A percentile compares a stretch with the other conserved stretches of the same genome.
Conservation (phyloP, 2,797 vertebrate species). For the Danio tinwini region DNA sequence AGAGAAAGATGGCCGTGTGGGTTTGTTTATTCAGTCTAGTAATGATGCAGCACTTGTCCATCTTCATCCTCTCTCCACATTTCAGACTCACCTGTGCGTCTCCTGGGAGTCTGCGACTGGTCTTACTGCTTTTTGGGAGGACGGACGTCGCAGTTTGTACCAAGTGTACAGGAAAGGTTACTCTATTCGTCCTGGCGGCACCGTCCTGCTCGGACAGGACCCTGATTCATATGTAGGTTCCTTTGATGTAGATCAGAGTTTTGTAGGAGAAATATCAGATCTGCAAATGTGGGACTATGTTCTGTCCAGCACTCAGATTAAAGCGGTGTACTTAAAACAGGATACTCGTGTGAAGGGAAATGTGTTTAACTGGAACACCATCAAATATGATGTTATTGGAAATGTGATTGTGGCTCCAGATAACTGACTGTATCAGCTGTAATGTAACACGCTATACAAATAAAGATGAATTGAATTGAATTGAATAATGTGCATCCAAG, state of each 20-base stretch:
- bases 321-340: constrained; percentile 53
- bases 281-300: constrained; percentile 79
- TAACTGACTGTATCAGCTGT: neutral
- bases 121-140: constrained; percentile 75
- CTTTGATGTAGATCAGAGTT: constrained; percentile 72
- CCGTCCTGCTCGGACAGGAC: constrained; percentile 79
- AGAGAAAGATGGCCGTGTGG: neutral
- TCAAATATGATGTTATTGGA: constrained; percentile 66
- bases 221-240: constrained; percentile 70
- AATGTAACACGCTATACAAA: too few relatives aligned
- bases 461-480: too few relatives aligned
- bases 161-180: constrained; percentile 76
- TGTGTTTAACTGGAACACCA: constrained; percentile 72
- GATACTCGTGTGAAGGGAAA: constrained; percentile 55
- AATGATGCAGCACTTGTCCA: constrained; percentile 68
- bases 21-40: constrained; percentile 73
- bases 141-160: constrained; percentile 71
- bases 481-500: too few relatives aligned
- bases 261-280: constrained; percentile 76
- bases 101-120: constrained; percentile 77
- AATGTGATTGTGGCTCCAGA: constrained; percentile 67
- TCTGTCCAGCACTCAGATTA: constrained; percentile 64
- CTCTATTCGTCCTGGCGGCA: constrained; percentile 58
- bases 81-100: constrained; percentile 78
- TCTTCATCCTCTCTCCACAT: constrained; percentile 73